phyloP scores from a whole-genome alignment of 1,140 invertebrate species.

The Diuraphis noxia region DNA sequence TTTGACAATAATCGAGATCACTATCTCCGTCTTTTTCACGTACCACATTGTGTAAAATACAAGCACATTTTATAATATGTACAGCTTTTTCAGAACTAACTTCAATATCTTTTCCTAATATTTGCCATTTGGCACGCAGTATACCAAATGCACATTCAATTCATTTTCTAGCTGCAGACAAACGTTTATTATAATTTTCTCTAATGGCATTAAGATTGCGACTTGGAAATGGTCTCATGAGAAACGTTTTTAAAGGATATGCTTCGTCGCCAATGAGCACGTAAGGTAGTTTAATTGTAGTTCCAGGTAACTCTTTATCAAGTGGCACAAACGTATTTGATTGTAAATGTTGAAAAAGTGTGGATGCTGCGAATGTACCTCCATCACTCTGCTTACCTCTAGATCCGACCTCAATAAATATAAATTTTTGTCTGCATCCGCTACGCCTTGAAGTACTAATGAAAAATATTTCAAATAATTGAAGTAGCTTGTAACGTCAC shows the following conservation, averaged over 20 bases:
- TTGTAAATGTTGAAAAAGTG: background rate
- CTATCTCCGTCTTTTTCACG: background rate
- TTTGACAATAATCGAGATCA: background rate
- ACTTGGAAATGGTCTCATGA: background rate
- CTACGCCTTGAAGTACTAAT: background rate
- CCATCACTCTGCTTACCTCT: constrained; percentile 55
- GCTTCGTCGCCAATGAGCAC: constrained; percentile 41
- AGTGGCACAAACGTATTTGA: background rate
- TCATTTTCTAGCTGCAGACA: background rate
- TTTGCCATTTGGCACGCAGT: background rate
- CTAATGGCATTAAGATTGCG: background rate
- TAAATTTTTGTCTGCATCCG: constrained; percentile 53
- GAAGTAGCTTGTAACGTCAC: no score
- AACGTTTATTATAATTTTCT: background rate
- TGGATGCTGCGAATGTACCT: constrained; percentile 33
- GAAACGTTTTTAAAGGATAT: constrained; percentile 13
- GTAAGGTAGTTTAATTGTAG: background rate
- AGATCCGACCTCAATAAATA: constrained; percentile 48
- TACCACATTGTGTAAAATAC: background rate
- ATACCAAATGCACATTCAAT: constrained; percentile 4
- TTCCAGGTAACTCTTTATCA: constrained; percentile 2
- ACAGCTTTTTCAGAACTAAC: background rate
- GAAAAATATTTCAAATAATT: background rate
- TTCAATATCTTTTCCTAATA: background rate
- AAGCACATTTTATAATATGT: background rate